phyloP scores from a whole-genome alignment of 1,140 invertebrate species.

The Brachionus asplanchnoidis region DNA sequence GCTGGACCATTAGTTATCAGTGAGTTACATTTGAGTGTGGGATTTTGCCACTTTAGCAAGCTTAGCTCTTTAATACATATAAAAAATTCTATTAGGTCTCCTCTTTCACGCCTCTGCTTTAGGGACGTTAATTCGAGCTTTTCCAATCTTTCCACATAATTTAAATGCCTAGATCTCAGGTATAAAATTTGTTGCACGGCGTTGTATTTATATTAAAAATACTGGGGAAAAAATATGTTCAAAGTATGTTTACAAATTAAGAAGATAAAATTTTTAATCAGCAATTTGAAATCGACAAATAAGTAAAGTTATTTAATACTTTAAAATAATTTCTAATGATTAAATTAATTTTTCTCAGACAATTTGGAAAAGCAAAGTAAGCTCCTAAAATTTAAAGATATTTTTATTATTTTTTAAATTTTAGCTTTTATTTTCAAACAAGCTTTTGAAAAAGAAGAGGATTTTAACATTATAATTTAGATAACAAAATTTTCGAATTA shows the following conservation, averaged over 20 bases:
- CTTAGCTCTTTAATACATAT: too few species aligned
- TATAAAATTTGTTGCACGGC: too few species aligned
- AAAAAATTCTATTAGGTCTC: too few species aligned
- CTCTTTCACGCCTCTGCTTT: too few species aligned
- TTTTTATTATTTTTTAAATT: background rate
- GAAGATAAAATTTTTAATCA: background rate
- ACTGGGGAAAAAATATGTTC: background rate
- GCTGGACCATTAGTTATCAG: too few species aligned
- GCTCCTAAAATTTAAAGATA: background rate
- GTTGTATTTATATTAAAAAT: background rate
- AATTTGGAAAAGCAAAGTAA: background rate
- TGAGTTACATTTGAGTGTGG: too few species aligned
- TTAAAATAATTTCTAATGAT: background rate
- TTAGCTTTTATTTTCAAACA: background rate
- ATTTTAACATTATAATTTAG: background rate
- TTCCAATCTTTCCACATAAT: too few species aligned
- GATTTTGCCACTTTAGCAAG: too few species aligned
- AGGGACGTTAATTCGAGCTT: too few species aligned
- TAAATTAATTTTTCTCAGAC: background rate
- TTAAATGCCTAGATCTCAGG: too few species aligned
- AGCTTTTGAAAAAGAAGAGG: background rate
- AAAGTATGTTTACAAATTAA: background rate
- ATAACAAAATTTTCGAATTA: too few species aligned
- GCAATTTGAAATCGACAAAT: background rate
- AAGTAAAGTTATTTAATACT: background rate